These are phyloP conservation scores for Gymnogyps californianus DNA, from an alignment of 2,113 vertebrate genomes.

Conservation along the genomic window DNA sequence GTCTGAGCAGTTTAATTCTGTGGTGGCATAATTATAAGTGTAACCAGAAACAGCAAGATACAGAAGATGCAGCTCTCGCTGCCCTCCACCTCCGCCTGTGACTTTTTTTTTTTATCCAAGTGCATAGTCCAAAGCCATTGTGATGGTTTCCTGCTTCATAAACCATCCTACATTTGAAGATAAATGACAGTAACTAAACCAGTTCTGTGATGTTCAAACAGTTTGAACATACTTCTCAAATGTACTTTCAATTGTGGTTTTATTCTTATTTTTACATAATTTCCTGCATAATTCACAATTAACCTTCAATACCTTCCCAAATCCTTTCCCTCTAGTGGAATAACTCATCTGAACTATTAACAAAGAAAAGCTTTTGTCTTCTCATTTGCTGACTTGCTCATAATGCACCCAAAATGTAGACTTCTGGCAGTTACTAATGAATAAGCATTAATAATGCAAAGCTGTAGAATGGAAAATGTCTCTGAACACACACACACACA, in stretches of 20 bases:
- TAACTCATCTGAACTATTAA: not conserved
- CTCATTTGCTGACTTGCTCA: not conserved
- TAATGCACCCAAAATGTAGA: not conserved
- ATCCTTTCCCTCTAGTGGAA: not conserved
- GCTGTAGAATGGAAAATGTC: not conserved
- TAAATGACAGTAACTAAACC: not conserved
- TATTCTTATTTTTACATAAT: not conserved
- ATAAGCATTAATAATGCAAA: not conserved
- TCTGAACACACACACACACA: not conserved
- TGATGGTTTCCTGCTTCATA: slow-evolving; percentile 15
- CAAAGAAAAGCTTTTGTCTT: not conserved
- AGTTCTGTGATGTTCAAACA: slow-evolving; percentile 10
- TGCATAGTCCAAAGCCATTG: not conserved
- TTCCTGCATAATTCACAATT: slow-evolving; percentile 43
- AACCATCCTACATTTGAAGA: not conserved
- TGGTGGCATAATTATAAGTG: not conserved
- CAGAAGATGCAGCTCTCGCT: not conserved
- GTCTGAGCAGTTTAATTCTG: not conserved
- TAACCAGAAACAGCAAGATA: not conserved
- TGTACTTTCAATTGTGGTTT: not conserved
- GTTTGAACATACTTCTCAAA: not conserved
- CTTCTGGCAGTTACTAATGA: not conserved
- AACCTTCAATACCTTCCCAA: slow-evolving; percentile 17
- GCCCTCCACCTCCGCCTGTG: not conserved
- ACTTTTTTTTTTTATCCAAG: not conserved